Evolutionary conservation across 2,888 invertebrate species (phyloP), one percentile per base, ranked within the genome.

Genomic region (Leucania comma): DNA sequence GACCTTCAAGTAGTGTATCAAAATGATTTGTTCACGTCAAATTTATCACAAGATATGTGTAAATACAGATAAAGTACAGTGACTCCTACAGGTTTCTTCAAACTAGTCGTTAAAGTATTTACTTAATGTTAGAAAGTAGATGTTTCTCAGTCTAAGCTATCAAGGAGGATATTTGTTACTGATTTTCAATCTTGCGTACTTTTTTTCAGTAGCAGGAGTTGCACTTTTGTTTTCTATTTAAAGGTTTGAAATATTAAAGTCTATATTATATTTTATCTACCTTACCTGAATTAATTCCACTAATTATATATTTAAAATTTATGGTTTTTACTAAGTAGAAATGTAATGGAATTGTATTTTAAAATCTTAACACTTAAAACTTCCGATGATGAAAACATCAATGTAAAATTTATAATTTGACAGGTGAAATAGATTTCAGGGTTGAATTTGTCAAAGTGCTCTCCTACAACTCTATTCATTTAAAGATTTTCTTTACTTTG

Each of bases 31-130:
- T 72, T 65, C 48, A 56, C 61, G 72, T 65, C 32, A 22, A 51
- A 67, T 57, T 67, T 67, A 80, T 80, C 75, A 61, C 26, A 17
- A n/a, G 60, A 42, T 65, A 26, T 68, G 26, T 29, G 64, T 72
- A 72, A 65, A 76, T 35, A 75, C 0, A 75, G 78, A 80, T 76
- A 80, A 75, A 80, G 65, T 68, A 64, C 65, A 80, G 48, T 72
- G 67, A 65, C 65, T 59, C 24, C 32, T 51, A 63, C 54, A 66
- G 26, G 26, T 29, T 78, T 63, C 38, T 35, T 54, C 1, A 46
- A 20, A 59, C 22, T 48, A 12, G 42, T 63, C 14, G 58, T 59
- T 63, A 51, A 29, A 24, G 12, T 63, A 24, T 50, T 75, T 62
- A 35, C 3, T 48, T 51, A 26, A 17, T 53, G 54, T 53, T 71